Percentiles rank a stretch among this genome's conserved stretches.
These are phyloP conservation scores for Sporophila hypoxantha DNA, from an alignment of 2,113 vertebrate genomes.

Conservation along the genomic window DNA sequence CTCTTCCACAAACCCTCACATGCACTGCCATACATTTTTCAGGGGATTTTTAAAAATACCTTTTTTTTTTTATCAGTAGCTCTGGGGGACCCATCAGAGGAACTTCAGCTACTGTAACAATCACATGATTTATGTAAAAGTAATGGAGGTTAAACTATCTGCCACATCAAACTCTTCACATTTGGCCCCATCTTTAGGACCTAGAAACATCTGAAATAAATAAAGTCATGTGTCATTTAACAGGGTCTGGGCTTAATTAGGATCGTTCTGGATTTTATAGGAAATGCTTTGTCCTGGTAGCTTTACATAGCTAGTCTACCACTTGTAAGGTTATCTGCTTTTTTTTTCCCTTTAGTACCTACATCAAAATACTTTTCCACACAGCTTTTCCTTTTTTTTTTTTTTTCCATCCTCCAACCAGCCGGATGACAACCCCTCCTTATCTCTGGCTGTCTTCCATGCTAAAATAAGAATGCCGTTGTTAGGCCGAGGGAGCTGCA, in stretches of 20 bases:
- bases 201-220: conserved; percentile 62
- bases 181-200: conserved; percentile 46
- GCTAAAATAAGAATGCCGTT: conserved; percentile 40
- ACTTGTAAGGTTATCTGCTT: conserved; percentile 3
- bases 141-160: conserved; percentile 61
- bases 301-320: background rate
- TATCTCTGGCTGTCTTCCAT: conserved; percentile 54
- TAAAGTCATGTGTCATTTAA: conserved; percentile 46
- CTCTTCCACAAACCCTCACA: background rate
- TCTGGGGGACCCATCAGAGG: background rate
- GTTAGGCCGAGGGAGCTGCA: conserved; percentile 28
- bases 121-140: conserved; percentile 50
- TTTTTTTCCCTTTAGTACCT: background rate
- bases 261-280: conserved; percentile 28
- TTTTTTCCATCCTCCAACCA: background rate
- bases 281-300: conserved; percentile 13
- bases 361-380: conserved; percentile 17
- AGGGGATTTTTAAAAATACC: background rate
- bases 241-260: conserved; percentile 48
- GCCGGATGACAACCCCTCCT: conserved; percentile 37
- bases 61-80: background rate
- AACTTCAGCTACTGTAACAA: conserved; percentile 5
- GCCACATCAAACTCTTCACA: conserved; percentile 52
- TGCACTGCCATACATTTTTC: background rate
- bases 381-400: background rate